Evolutionary conservation across 2,113 vertebrate species (phyloP).

Genomic region (Kobus ellipsiprymnus): DNA sequence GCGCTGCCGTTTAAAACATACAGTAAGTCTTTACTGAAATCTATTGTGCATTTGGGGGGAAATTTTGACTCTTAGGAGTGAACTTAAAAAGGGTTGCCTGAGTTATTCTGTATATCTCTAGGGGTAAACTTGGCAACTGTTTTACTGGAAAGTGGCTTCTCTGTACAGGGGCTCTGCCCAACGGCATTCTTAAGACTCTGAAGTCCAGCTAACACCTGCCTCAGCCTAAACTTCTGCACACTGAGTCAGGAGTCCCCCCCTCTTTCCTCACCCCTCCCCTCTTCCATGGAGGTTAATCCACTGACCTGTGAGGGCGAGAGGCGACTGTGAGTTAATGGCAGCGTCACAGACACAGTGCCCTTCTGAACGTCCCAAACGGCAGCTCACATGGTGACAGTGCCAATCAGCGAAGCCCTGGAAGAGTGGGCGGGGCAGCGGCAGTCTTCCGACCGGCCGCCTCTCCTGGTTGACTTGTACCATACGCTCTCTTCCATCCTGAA

Average conservation of each 20-base stretch:
- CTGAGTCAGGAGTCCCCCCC: background rate
- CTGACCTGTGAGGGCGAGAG: background rate
- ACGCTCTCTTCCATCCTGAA: background rate
- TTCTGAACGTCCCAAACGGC: background rate
- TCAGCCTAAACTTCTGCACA: background rate
- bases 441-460: fast-evolving
- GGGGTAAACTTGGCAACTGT: background rate
- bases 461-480: fast-evolving
- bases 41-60: background rate
- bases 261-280: fast-evolving
- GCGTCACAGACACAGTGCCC: background rate
- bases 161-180: background rate
- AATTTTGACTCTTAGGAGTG: background rate
- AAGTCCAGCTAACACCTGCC: background rate
- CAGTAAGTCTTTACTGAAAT: background rate
- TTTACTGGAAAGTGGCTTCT: background rate
- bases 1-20: background rate
- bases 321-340: background rate
- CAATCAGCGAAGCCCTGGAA: background rate
- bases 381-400: fast-evolving
- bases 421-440: background rate
- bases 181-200: background rate
- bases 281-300: background rate
- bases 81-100: background rate
- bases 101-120: background rate